Conservation (phyloP, 2,797 vertebrate genomes). For the Ara ararauna region DNA sequence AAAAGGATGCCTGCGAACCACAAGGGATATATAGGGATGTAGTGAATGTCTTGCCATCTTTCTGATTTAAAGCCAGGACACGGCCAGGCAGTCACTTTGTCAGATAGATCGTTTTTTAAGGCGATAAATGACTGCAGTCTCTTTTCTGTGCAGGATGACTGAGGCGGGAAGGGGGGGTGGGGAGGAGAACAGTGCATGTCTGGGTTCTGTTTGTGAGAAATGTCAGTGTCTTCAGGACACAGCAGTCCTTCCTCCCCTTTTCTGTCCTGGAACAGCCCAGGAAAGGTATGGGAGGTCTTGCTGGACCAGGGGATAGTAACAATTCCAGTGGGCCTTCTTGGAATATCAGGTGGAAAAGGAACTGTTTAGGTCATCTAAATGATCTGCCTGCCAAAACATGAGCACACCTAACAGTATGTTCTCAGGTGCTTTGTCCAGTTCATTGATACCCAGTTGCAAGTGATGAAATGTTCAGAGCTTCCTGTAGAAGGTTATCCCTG, state of each 20-base stretch:
- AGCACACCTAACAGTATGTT: background rate
- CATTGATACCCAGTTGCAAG: background rate
- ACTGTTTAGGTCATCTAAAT: background rate
- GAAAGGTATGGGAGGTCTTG: background rate
- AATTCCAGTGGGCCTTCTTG: background rate
- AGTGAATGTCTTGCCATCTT: background rate
- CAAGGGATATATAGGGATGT: background rate
- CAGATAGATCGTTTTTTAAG: background rate
- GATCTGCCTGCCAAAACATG: background rate
- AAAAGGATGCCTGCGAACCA: background rate
- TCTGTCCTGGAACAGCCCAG: background rate
- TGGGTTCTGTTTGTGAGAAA: background rate
- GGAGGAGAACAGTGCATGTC: background rate
- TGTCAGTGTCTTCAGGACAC: background rate
- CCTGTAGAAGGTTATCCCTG: background rate
- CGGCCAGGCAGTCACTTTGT: background rate
- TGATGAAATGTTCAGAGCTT: background rate
- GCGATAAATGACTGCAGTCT: background rate
- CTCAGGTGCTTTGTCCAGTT: background rate
- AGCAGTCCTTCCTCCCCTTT: background rate
- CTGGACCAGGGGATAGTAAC: background rate
- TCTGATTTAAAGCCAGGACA: slow-evolving; percentile 30
- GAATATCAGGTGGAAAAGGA: background rate
- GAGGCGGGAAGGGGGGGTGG: rapidly evolving
- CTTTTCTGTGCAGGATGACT: background rate